phyloP scores from a whole-genome alignment of 2,888 invertebrate genomes.

The Ptycholaimellus sp. region DNA sequence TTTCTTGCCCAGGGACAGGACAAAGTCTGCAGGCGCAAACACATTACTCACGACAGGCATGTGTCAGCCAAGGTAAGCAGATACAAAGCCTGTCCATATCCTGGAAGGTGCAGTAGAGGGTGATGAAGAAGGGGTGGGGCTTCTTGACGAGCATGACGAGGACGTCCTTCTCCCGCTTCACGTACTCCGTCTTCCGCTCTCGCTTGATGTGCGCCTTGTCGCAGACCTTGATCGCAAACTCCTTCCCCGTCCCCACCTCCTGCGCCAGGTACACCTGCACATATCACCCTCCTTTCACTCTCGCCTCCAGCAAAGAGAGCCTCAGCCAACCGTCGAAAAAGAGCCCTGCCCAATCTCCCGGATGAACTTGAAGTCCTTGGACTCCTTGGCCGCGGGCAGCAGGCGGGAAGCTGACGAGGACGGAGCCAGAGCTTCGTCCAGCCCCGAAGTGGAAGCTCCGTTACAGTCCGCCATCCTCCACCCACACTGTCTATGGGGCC shows the following conservation, averaged over 20 bases:
- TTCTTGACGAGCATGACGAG: conserved; percentile 79
- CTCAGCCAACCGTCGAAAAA: conserved; percentile 53
- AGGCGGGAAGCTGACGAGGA: no score
- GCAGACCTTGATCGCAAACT: conserved; percentile 92
- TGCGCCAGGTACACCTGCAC: conserved; percentile 58
- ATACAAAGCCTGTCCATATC: conserved; percentile 57
- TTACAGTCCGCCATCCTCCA: no score
- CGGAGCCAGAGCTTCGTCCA: no score
- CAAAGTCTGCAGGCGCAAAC: conserved; percentile 43
- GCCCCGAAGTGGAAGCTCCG: no score
- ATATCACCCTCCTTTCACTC: neutral
- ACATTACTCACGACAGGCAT: neutral
- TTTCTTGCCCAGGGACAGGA: conserved; percentile 71
- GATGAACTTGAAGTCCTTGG: conserved; percentile 77
- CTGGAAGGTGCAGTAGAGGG: conserved; percentile 85
- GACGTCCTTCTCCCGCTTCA: conserved; percentile 72
- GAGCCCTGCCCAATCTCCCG: conserved; percentile 88
- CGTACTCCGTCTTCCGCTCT: conserved; percentile 63
- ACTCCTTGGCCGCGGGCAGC: no score
- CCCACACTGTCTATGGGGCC: no score
- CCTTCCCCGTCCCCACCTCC: conserved; percentile 61
- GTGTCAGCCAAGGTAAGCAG: conserved; percentile 3
- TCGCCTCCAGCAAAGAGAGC: neutral
- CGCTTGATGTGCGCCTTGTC: conserved; percentile 71
- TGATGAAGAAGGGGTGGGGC: conserved; percentile 58